Conservation (phyloP, 2,888 invertebrate genomes). For the Patella pellucida region DNA sequence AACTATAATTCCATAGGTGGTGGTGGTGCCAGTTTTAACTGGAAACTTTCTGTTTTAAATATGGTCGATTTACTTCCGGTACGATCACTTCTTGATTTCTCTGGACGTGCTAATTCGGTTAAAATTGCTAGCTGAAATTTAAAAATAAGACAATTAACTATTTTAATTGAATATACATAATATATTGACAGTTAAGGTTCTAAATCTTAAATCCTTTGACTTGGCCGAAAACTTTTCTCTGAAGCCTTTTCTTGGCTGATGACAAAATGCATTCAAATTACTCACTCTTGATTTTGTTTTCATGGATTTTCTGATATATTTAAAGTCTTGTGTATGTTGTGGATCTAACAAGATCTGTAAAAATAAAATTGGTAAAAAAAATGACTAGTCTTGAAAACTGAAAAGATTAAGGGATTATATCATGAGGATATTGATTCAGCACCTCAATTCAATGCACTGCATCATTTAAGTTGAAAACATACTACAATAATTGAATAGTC, state of each 20-base stretch:
- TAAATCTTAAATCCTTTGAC: no score
- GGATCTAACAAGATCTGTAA: conserved; percentile 57
- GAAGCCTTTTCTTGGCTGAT: not conserved
- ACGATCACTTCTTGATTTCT: conserved; percentile 29
- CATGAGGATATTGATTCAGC: no score
- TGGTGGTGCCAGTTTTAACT: conserved; percentile 60
- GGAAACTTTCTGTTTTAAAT: conserved; percentile 64
- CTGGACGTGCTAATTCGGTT: conserved; percentile 58
- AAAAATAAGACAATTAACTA: not conserved
- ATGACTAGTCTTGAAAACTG: no score
- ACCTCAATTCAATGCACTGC: no score
- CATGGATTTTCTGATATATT: conserved; percentile 58
- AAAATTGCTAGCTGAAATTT: conserved; percentile 62
- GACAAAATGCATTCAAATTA: not conserved
- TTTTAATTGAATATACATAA: no score
- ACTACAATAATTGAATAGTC: no score
- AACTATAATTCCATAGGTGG: conserved; percentile 32
- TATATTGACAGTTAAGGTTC: no score
- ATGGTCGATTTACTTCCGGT: conserved; percentile 49
- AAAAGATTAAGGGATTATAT: no score
- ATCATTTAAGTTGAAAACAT: no score
- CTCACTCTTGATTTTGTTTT: conserved; percentile 67
- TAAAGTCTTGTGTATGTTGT: conserved; percentile 62
- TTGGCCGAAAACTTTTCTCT: no score
- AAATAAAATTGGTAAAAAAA: not conserved